A percentile compares a stretch with the other conserved stretches of the same genome.
These are phyloP conservation scores for Plagiodera versicolora DNA, from an alignment of 2,888 invertebrate species.

Conservation along the genomic window DNA sequence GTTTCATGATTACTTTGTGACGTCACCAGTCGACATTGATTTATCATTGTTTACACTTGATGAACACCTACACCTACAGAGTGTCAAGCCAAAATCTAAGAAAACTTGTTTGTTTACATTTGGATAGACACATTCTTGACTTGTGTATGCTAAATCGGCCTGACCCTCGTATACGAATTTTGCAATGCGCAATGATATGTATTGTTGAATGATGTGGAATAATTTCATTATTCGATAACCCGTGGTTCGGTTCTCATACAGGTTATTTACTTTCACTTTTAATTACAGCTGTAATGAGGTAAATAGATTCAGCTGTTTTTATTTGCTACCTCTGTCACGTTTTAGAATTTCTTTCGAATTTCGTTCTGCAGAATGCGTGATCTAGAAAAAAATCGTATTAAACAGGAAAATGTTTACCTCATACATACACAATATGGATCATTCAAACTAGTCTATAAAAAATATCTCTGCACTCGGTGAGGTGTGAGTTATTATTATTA, in stretches of 20 bases:
- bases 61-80: not conserved
- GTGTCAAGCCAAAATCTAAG: too few relatives aligned
- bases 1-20: not conserved
- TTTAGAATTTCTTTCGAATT: not conserved
- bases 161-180: not conserved
- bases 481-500: not conserved
- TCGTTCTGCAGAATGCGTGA: not conserved
- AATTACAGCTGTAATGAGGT: not conserved
- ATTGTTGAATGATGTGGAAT: not conserved
- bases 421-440: too few relatives aligned
- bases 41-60: not conserved
- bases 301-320: not conserved
- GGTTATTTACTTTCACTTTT: not conserved
- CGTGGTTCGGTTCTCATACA: not conserved
- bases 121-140: too few relatives aligned
- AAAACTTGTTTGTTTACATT: too few relatives aligned
- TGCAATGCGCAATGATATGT: not conserved
- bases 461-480: too few relatives aligned
- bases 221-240: not conserved
- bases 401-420: too few relatives aligned
- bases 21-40: not conserved
- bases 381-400: too few relatives aligned
- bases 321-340: not conserved
- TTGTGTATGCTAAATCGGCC: too few relatives aligned
- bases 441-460: not conserved